Evolutionary conservation across 2,113 vertebrate genomes (phyloP).

Genomic region (Rattus rattus): DNA sequence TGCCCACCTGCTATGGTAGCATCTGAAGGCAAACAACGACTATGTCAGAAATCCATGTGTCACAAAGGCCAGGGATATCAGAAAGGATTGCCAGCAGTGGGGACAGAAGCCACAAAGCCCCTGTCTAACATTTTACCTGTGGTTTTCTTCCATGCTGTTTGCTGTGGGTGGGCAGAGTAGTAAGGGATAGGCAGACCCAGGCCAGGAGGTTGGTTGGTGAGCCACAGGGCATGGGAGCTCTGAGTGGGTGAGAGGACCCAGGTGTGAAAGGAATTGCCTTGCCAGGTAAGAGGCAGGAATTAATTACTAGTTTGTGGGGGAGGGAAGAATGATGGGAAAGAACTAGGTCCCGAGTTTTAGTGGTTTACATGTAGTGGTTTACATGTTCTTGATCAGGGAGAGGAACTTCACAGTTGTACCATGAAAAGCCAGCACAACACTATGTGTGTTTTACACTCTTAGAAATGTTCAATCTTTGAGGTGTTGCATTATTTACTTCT

Average conservation of each 20-base stretch:
- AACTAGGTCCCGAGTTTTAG: neutral
- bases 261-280: neutral
- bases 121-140: fast-evolving
- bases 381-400: neutral
- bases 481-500: neutral
- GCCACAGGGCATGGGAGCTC: fast-evolving
- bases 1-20: neutral
- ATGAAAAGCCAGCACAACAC: neutral
- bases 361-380: neutral
- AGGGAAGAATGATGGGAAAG: no score
- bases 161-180: fast-evolving
- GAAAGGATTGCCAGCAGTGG: neutral
- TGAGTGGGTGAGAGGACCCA: neutral
- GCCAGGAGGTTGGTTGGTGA: neutral
- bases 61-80: neutral
- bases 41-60: no score
- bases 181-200: neutral
- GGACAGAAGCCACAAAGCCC: neutral
- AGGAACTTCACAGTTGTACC: neutral
- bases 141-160: neutral
- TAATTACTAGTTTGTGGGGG: neutral
- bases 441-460: neutral
- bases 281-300: neutral
- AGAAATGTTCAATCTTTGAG: neutral
- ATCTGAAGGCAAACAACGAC: fast-evolving